Base-by-base conservation (phyloP, 2,888 invertebrate genomes). In the Zeuzera pyrina region DNA sequence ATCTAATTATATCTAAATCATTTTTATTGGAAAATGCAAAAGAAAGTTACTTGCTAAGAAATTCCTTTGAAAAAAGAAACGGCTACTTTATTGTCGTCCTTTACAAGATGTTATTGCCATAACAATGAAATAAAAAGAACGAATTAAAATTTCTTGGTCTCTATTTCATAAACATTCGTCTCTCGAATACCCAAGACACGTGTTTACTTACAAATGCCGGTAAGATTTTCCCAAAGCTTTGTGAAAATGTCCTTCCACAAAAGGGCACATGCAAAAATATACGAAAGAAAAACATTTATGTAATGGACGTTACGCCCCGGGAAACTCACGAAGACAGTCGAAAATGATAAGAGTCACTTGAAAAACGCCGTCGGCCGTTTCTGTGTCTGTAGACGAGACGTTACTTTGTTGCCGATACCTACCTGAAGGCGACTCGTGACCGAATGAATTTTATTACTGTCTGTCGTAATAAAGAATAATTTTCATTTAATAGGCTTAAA, bases 321-420 rank as follows among this genome's bases (percentile, higher is more conserved):
- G 57, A 49, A 35, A 33, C 45, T 33, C 29, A 41, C 44, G 47
- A 35, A 38, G 52, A 56, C 57, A 51, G 51, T 47, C 38, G 43
- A 47, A 50, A 48, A 43, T 32, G 36, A 37, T 8, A 25, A 22
- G 49, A 56, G 53, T 50, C 57, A 56, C 56, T 57, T 53, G 45
- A 52, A 45, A 39, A 41, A 28, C 35, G 46, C 50, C 49, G 33
- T 30, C 21, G 47, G 58, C 44, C 30, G 38, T 19, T 24, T 41
- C 39, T 41, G 41, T 41, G 45, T 33, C 28, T 31, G 35, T n/a
- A n/a, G n/a, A n/a, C n/a, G n/a, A n/a, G n/a, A n/a, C n/a, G n/a
- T n/a, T n/a, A n/a, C n/a, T n/a, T n/a, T n/a, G n/a, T n/a, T n/a
- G n/a, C n/a, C n/a, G n/a, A n/a, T n/a, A n/a, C n/a, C n/a, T n/a